phyloP scores from a whole-genome alignment of 1,140 invertebrate species.

The Bombus turneri region DNA sequence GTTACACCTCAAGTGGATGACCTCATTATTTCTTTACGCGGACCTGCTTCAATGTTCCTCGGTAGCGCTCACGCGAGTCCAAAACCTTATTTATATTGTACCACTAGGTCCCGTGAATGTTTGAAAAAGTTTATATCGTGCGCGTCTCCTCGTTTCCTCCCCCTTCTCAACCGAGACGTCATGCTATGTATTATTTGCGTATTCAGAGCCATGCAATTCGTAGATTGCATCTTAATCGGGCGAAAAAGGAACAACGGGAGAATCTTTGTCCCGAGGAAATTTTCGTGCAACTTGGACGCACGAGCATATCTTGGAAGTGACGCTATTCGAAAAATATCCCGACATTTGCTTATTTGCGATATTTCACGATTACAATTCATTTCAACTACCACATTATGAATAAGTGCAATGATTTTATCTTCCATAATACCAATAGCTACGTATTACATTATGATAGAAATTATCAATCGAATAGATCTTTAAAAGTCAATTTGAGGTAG shows the following conservation, averaged over 20 bases:
- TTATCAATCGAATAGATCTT: too few species aligned
- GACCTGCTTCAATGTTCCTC: conserved; percentile 9
- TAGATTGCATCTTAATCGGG: conserved; percentile 32
- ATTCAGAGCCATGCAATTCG: conserved; percentile 10
- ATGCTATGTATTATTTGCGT: conserved; percentile 18
- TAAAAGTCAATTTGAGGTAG: too few species aligned
- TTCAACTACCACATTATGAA: too few species aligned
- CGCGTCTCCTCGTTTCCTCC: not conserved
- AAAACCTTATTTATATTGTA: conserved; percentile 50
- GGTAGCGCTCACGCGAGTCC: conserved; percentile 20
- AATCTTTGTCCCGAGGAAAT: not conserved
- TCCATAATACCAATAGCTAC: too few species aligned
- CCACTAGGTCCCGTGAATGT: conserved; percentile 14
- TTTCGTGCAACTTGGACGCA: too few species aligned
- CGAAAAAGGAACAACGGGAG: not conserved
- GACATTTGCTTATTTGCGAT: not conserved
- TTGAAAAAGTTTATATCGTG: conserved; percentile 44
- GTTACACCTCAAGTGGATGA: conserved; percentile 42
- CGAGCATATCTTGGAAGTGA: not conserved
- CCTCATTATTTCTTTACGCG: conserved; percentile 47
- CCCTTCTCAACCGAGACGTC: not conserved
- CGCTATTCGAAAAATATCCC: not conserved
- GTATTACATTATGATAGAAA: too few species aligned
- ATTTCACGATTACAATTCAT: too few species aligned
- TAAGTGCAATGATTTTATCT: too few species aligned